A percentile compares a stretch with the other conserved stretches of the same genome.
Evolutionary conservation across 2,797 vertebrate species (phyloP).

Genomic region (Coccyzus lansbergi): DNA sequence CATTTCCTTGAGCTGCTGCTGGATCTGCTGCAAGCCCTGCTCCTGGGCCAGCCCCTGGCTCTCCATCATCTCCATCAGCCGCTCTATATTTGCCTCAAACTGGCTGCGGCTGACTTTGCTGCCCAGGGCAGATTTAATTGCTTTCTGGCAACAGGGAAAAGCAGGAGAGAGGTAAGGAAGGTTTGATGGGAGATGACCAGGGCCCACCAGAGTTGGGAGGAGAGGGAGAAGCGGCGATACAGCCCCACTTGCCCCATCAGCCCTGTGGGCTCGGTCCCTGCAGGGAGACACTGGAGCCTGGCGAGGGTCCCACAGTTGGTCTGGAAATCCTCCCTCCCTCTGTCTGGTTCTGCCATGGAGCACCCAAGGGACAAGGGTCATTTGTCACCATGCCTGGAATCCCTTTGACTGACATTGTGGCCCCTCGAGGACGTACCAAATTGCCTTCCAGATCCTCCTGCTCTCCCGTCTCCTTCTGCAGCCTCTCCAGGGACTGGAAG

Average conservation of each 20-base stretch:
- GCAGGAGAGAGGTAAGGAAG: fast-evolving
- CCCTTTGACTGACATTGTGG: neutral
- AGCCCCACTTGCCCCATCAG: neutral
- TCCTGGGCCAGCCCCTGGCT: slow-evolving; percentile 81
- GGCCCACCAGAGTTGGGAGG: fast-evolving
- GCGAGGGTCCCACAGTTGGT: neutral
- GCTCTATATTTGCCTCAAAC: slow-evolving; percentile 82
- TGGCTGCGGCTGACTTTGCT: slow-evolving; percentile 80
- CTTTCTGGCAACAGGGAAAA: slow-evolving; percentile 73
- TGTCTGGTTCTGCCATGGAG: neutral
- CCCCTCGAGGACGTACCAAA: slow-evolving; percentile 69
- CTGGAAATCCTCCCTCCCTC: neutral
- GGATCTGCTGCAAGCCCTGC: slow-evolving; percentile 82
- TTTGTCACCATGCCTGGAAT: neutral
- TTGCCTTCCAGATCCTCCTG: slow-evolving; percentile 78
- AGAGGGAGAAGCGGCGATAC: neutral
- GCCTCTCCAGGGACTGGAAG: slow-evolving; percentile 77
- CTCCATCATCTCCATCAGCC: slow-evolving; percentile 82
- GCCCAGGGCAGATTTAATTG: slow-evolving; percentile 78
- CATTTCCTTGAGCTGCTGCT: slow-evolving; percentile 78
- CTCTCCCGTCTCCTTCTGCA: slow-evolving; percentile 84
- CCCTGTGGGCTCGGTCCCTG: fast-evolving
- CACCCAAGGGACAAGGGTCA: neutral
- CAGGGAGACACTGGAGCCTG: neutral
- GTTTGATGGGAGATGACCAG: fast-evolving